Percentiles rank a stretch among this genome's conserved stretches.
phyloP scores from a whole-genome alignment of 2,888 invertebrate species.

The Serripes groenlandicus region DNA sequence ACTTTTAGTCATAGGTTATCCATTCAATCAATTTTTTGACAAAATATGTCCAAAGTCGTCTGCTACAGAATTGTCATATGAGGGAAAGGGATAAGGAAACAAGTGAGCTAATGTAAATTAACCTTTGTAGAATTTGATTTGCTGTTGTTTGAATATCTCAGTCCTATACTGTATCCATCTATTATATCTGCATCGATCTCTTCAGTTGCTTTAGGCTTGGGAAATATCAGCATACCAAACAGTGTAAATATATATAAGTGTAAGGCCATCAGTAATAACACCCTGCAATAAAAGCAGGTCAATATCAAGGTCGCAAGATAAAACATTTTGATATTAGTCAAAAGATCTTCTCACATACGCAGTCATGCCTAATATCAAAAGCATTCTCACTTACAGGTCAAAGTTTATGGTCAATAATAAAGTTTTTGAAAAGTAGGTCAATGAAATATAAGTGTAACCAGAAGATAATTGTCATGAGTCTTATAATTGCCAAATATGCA shows the following conservation, averaged over 20 bases:
- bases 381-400: neutral
- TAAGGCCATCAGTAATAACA: constrained; percentile 82
- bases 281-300: constrained; percentile 80
- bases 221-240: constrained; percentile 85
- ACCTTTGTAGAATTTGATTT: constrained; percentile 38
- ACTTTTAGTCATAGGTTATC: no score
- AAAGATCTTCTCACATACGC: neutral
- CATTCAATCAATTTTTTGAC: no score
- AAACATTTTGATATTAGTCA: no score
- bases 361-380: no score
- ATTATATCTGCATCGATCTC: constrained; percentile 8
- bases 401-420: neutral
- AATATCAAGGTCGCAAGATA: no score
- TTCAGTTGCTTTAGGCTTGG: constrained; percentile 67
- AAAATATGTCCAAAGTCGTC: no score
- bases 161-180: constrained; percentile 9
- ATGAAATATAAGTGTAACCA: no score
- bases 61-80: no score
- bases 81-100: no score
- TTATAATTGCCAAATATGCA: no score
- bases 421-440: neutral
- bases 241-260: constrained; percentile 85
- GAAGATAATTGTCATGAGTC: no score
- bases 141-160: constrained; percentile 4
- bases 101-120: no score